phyloP scores from a whole-genome alignment of 1,140 invertebrate genomes.

The Pogonus chalceus region DNA sequence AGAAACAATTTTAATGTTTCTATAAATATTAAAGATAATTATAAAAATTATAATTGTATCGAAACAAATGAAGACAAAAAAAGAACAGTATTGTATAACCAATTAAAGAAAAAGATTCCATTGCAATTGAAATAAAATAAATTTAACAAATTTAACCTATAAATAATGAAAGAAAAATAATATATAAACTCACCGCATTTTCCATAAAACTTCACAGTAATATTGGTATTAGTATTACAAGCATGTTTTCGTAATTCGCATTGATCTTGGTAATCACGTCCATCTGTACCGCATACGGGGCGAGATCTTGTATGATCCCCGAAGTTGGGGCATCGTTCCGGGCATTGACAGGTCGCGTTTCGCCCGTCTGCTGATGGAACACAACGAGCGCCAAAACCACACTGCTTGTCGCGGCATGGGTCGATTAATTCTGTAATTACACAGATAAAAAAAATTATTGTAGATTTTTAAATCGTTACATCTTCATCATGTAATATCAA shows the following conservation, averaged over 20 bases:
- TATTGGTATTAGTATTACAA: constrained; percentile 60
- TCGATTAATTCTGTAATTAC: constrained; percentile 60
- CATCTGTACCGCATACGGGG: constrained; percentile 65
- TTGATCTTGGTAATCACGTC: constrained; percentile 61
- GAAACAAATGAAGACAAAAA: too few relatives aligned
- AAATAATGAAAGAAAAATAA: too few relatives aligned
- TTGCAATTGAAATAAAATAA: too few relatives aligned
- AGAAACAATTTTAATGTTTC: too few relatives aligned
- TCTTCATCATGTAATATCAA: too few relatives aligned
- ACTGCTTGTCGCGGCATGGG: constrained; percentile 63
- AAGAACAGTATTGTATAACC: too few relatives aligned
- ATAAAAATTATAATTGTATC: too few relatives aligned
- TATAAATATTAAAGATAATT: too few relatives aligned
- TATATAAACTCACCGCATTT: constrained; percentile 86
- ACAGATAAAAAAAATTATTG: constrained; percentile 15
- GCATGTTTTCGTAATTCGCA: constrained; percentile 74
- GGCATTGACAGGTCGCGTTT: constrained; percentile 62
- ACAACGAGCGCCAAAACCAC: constrained; percentile 65
- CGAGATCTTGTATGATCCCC: constrained; percentile 67
- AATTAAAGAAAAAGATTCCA: too few relatives aligned
- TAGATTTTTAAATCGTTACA: neutral
- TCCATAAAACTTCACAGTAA: constrained; percentile 77
- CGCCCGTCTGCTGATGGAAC: constrained; percentile 64
- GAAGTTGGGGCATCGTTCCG: constrained; percentile 63
- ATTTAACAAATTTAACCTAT: too few relatives aligned